Percentiles rank a stretch among this genome's conserved stretches.
These are phyloP conservation scores for Perizoma affinitatum DNA, from an alignment of 2,888 invertebrate species.

Conservation along the genomic window DNA sequence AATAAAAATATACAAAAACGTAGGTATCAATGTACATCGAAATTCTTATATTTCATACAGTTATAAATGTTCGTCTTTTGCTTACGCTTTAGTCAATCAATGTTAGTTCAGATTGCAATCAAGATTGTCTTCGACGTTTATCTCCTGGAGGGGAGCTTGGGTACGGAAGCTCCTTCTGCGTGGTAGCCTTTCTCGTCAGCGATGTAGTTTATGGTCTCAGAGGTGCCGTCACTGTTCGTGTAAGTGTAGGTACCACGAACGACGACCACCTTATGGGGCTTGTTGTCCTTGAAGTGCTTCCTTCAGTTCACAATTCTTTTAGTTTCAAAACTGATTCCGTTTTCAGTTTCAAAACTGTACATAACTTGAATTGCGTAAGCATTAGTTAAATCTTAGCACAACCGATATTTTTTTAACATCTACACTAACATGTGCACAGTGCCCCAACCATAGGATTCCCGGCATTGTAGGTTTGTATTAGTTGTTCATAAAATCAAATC, in stretches of 20 bases:
- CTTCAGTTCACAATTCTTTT: constrained; percentile 76
- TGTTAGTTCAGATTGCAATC: neutral
- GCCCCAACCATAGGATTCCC: no score
- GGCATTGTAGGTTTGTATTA: no score
- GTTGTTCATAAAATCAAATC: no score
- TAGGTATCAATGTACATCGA: constrained; percentile 4
- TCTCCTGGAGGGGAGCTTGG: constrained; percentile 69
- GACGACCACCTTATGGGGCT: constrained; percentile 80
- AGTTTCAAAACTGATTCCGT: constrained; percentile 81
- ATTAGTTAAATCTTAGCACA: neutral
- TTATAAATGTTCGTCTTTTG: neutral
- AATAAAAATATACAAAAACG: constrained; percentile 20
- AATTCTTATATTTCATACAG: neutral
- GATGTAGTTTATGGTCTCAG: constrained; percentile 76
- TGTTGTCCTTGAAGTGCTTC: constrained; percentile 80
- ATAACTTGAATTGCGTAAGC: neutral
- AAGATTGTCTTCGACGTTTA: constrained; percentile 35
- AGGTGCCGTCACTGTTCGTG: constrained; percentile 80
- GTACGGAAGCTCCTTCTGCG: constrained; percentile 85
- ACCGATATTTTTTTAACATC: no score
- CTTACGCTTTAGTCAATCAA: neutral
- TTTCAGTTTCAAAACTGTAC: constrained; percentile 74
- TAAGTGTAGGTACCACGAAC: constrained; percentile 86
- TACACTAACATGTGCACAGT: no score
- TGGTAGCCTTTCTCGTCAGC: constrained; percentile 87